phyloP scores from a whole-genome alignment of 64 coral and sea anemone species.

The Montipora capricornis region DNA sequence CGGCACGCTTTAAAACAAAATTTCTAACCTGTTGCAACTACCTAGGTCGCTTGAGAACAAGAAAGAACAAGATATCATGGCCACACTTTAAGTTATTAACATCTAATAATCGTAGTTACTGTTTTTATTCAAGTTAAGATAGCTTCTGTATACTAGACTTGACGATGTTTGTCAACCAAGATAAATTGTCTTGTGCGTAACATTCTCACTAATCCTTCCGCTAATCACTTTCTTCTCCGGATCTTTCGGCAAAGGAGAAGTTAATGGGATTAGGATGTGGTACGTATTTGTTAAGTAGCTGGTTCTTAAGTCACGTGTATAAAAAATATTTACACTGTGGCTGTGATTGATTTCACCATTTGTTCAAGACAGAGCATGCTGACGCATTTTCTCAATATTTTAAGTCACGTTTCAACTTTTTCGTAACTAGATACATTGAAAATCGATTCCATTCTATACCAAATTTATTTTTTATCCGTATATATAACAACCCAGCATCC shows the following conservation, averaged over 20 bases:
- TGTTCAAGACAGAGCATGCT: too few relatives aligned
- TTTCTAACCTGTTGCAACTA: neutral
- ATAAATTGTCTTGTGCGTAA: neutral
- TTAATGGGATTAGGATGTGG: conserved; percentile 39
- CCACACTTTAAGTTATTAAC: too few relatives aligned
- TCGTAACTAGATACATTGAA: too few relatives aligned
- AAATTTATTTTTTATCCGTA: too few relatives aligned
- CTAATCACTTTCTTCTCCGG: conserved; percentile 8
- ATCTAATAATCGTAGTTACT: too few relatives aligned
- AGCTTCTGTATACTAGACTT: neutral
- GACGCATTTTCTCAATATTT: too few relatives aligned
- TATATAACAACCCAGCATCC: too few relatives aligned
- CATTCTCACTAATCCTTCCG: conserved; percentile 47
- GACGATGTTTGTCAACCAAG: conserved; percentile 19
- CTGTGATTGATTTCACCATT: too few relatives aligned
- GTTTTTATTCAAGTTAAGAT: neutral
- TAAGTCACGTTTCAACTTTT: too few relatives aligned
- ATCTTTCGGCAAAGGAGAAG: neutral
- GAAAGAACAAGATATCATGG: neutral
- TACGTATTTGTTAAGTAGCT: neutral
- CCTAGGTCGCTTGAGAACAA: neutral
- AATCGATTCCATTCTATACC: too few relatives aligned
- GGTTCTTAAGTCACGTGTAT: neutral
- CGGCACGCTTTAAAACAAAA: neutral
- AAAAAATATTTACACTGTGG: neutral